These are phyloP conservation scores for Myotis findleyi DNA, from an alignment of 2,797 vertebrate species.

Conservation along the genomic window DNA sequence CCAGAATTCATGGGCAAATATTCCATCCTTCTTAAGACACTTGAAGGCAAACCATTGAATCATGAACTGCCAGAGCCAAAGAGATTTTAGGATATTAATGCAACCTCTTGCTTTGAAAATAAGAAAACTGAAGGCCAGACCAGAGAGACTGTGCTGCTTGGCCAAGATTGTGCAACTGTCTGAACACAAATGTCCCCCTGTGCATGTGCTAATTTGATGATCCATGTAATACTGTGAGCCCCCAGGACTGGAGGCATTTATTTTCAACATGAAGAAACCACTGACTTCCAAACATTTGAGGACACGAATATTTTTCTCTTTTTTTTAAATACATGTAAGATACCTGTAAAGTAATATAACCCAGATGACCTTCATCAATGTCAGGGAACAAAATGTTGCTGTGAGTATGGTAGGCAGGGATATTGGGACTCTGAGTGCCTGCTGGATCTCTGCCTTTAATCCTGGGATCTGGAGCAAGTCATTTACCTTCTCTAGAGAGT, in stretches of 20 bases:
- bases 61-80: not conserved
- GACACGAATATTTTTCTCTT: not conserved
- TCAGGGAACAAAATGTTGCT: not conserved
- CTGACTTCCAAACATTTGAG: not conserved
- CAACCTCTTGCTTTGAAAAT: not conserved
- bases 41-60: slow-evolving; percentile 22
- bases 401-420: not conserved
- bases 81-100: not conserved
- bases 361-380: not conserved
- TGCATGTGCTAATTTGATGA: not conserved
- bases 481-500: not conserved
- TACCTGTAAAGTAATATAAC: not conserved
- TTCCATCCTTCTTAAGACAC: not conserved
- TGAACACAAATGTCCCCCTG: not conserved
- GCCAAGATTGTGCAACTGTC: not conserved
- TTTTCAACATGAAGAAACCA: not conserved
- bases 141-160: not conserved
- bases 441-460: not conserved
- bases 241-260: not conserved
- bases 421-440: not conserved
- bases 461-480: not conserved
- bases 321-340: not conserved
- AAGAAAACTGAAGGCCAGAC: not conserved
- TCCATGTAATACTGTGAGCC: not conserved
- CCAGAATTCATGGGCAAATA: not conserved